These are phyloP conservation scores for Eremobia ochroleuca DNA, from an alignment of 2,888 invertebrate genomes.

Conservation along the genomic window DNA sequence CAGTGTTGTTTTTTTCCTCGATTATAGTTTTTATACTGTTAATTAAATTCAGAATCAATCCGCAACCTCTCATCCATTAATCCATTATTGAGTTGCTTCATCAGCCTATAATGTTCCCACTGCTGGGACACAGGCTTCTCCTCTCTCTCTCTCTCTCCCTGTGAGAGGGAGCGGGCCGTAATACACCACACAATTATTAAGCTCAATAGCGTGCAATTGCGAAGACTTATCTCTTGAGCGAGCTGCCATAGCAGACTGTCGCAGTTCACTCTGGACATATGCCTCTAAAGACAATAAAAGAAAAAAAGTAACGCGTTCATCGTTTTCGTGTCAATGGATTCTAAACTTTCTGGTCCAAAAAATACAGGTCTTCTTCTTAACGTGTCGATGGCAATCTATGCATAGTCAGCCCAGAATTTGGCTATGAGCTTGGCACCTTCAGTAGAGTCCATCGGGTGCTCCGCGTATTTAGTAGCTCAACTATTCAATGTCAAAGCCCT, in stretches of 20 bases:
- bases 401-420: not conserved
- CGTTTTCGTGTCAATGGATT: not conserved
- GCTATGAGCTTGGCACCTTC: not conserved
- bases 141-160: too few species aligned
- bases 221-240: not conserved
- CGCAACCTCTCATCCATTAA: not conserved
- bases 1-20: conserved; percentile 30
- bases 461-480: conserved; percentile 63
- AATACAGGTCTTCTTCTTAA: not conserved
- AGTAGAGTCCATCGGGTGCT: not conserved
- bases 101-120: too few species aligned
- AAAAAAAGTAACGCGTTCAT: not conserved
- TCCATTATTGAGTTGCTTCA: not conserved
- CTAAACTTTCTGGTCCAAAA: not conserved
- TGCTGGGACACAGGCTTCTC: too few species aligned
- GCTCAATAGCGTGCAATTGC: not conserved
- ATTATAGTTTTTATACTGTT: not conserved
- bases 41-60: not conserved
- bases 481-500: conserved; percentile 75
- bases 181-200: too few species aligned
- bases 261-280: not conserved
- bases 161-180: too few species aligned
- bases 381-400: not conserved
- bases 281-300: not conserved
- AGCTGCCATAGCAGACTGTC: not conserved